A percentile compares a stretch with the other conserved stretches of the same genome.
Evolutionary conservation across 2,888 invertebrate species (phyloP).

Genomic region (Ernsta delagoae): DNA sequence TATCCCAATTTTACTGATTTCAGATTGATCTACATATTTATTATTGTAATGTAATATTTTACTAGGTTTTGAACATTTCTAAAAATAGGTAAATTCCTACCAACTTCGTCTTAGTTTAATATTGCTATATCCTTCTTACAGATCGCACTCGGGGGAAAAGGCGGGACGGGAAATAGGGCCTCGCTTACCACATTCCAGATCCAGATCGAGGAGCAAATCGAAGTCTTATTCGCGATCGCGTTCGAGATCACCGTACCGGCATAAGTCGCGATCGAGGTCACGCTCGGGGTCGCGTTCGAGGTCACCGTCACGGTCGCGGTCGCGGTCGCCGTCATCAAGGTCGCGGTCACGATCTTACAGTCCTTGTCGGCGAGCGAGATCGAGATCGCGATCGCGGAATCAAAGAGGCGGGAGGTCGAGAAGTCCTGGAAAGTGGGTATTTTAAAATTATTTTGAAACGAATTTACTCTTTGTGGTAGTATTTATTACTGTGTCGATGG

Average conservation of each 20-base stretch:
- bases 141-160: constrained; percentile 52
- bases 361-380: constrained; percentile 39
- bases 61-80: too few relatives aligned
- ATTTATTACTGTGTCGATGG: too few relatives aligned
- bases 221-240: constrained; percentile 57
- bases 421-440: constrained; percentile 73
- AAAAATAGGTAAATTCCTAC: too few relatives aligned
- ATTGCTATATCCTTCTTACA: constrained; percentile 41
- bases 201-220: constrained; percentile 48
- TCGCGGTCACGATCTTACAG: constrained; percentile 57
- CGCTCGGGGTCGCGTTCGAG: constrained; percentile 48
- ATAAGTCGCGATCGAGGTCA: constrained; percentile 54
- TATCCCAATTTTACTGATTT: too few relatives aligned
- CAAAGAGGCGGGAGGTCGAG: constrained; percentile 65
- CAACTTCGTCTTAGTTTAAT: too few relatives aligned
- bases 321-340: constrained; percentile 51
- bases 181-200: constrained; percentile 54
- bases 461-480: background rate
- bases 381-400: constrained; percentile 55
- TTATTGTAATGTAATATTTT: too few relatives aligned
- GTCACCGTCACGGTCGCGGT: constrained; percentile 58
- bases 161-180: constrained; percentile 63
- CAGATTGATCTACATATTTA: too few relatives aligned
- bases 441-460: background rate
- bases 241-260: constrained; percentile 54